phyloP scores from a whole-genome alignment of 2,797 vertebrate species.

The Orestias chungarensis region DNA sequence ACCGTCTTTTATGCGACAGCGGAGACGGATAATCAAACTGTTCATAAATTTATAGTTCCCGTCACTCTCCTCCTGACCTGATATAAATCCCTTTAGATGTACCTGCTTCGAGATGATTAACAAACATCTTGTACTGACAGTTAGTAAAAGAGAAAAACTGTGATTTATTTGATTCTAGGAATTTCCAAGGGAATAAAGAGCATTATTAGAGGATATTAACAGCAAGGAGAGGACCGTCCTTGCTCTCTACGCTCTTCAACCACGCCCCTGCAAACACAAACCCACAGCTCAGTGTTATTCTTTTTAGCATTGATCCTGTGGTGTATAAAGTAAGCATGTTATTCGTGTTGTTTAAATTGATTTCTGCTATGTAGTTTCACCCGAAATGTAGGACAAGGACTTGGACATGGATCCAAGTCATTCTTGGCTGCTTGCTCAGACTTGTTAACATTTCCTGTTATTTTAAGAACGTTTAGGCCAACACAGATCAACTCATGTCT shows the following conservation, averaged over 20 bases:
- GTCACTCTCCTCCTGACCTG: background rate
- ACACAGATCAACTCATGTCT: background rate
- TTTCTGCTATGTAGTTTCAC: background rate
- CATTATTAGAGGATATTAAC: background rate
- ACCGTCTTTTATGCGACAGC: constrained; percentile 7
- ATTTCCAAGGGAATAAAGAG: background rate
- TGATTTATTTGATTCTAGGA: background rate
- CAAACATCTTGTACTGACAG: background rate
- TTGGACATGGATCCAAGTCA: background rate
- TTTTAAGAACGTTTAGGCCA: background rate
- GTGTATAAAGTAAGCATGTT: background rate
- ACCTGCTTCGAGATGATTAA: background rate
- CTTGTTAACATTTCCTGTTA: background rate
- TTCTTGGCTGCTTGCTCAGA: background rate
- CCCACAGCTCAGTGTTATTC: background rate
- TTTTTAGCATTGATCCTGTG: background rate
- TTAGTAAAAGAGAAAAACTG: background rate
- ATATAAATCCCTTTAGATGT: background rate
- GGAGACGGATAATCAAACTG: background rate
- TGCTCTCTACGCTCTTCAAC: too few species aligned
- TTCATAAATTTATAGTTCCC: background rate
- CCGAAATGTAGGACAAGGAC: background rate
- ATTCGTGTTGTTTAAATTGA: background rate
- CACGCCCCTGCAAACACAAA: background rate
- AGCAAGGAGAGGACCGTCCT: too few species aligned